Base-by-base conservation (phyloP, 2,797 vertebrate genomes). In the Falco peregrinus region DNA sequence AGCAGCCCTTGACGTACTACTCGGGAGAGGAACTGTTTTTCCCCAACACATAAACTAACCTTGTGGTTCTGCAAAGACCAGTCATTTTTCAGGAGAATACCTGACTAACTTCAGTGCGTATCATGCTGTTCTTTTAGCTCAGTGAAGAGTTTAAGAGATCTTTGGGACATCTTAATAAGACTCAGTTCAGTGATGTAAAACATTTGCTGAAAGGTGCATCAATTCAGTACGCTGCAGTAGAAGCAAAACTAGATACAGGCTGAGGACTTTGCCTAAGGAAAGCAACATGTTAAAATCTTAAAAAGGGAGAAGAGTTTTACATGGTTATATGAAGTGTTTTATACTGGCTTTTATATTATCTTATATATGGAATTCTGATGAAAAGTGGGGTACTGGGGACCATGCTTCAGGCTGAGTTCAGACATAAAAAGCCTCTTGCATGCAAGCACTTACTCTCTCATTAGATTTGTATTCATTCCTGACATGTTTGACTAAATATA, bases 181-280 rank as follows among this genome's bases (percentile, higher is more conserved):
- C 54, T 33, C 69, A 88, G 84, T 54, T 95, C 93, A 95, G 59
- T 90, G 89, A 79, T 81, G 79, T 89, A 95, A 92, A 96, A 90
- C 73, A 48, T 91, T 91, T 90, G 82, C 76, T 96, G 95, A 95
- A 95, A 90, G 73, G 50, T 94, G 41, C 54, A 69, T 96, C 73
- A 78, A 69, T 95, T 93, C 47, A 54, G 61, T 73, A 28, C 28
- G 75, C 61, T 78, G 90, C 45, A 88, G 48, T 20, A 86, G 75
- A 87, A 92, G 76, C 9, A 79, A 67, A 88, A 56, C 33, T 26
- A 80, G 79, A 51, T 65, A 20, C 0, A 61, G 48, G 21, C 61
- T 61, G 28, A 64, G 29, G 22, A 69, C 21, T 86, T 68, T 6
- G 9, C 29, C 37, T 73, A 68, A 77, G 45, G 60, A 81, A 88